These are phyloP conservation scores for Mactromeris polynyma DNA, from an alignment of 2,888 invertebrate genomes.

Conservation along the genomic window DNA sequence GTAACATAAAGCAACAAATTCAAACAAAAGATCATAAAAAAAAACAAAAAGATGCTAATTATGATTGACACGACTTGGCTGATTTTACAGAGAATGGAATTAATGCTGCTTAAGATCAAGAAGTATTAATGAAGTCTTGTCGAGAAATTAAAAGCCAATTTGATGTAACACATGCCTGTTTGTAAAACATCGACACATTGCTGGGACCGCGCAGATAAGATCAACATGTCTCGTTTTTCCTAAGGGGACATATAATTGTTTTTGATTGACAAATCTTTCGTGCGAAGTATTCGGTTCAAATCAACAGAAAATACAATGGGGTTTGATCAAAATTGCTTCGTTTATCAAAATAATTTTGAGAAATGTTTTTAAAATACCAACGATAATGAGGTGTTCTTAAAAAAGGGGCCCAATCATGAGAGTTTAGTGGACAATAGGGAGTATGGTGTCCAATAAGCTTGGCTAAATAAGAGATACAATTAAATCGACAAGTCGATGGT, in stretches of 20 bases:
- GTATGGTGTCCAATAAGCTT: not conserved
- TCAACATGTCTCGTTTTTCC: not conserved
- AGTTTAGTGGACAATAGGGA: not conserved
- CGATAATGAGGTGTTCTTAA: not conserved
- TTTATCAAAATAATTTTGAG: constrained; percentile 16
- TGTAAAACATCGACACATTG: not conserved
- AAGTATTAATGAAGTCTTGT: not conserved
- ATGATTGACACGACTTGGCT: not conserved
- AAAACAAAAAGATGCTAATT: not conserved
- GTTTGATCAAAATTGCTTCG: not conserved
- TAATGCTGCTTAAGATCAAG: not conserved
- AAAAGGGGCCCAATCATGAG: not conserved
- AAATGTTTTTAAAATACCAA: constrained; percentile 1
- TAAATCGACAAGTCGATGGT: constrained; percentile 11
- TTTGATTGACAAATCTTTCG: constrained; percentile 6
- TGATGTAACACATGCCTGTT: constrained; percentile 5
- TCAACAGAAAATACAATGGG: not conserved
- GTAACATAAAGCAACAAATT: not conserved
- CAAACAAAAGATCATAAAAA: not conserved
- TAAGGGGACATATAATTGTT: not conserved
- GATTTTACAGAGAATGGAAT: not conserved
- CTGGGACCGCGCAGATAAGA: not conserved
- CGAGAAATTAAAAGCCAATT: not conserved
- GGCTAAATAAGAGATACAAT: not conserved
- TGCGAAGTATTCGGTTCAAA: not conserved